Evolutionary conservation across 2,797 vertebrate species (phyloP), one percentile per base, ranked within the genome.

Genomic region (Pristis pectinata): DNA sequence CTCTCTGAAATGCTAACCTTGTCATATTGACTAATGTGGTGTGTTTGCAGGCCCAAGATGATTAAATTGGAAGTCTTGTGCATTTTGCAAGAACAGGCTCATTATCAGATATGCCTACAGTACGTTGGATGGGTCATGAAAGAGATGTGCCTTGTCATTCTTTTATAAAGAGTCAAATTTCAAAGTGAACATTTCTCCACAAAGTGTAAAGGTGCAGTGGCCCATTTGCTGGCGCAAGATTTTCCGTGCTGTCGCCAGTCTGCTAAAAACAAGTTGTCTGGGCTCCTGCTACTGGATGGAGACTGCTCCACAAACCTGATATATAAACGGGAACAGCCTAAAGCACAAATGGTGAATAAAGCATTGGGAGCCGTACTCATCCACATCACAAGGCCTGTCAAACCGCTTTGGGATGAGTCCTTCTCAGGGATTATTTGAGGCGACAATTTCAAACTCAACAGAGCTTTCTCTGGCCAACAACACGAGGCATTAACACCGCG

Each of bases 11-110:
- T 96, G 44, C 95, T 95, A 0, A 95, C 95, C 95, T 95, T 97
- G 96, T 97, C 97, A 96, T 96, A 97, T 96, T 96, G 96, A 95
- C 96, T 97, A 96, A 96, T 95, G 96, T 94, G 80, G 96, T 96
- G 96, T 96, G 95, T 7, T 92, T 96, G 95, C 6, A 80, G 95
- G 96, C 95, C 94, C 95, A 5, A 59, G 0, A 89, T 96, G 96
- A 96, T 96, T 95, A 95, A 95, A 13, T 95, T 94, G 96, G 95
- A 95, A 96, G 95, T 95, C 95, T 95, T 95, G 96, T 95, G 96
- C 72, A 8, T 94, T 95, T 96, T 72, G 95, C 95, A 95, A 94
- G 95, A 96, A 95, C 95, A 94, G 94, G 95, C 96, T 97, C 96
- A 96, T 97, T 97, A 97, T 94, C 49, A 95, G 96, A 95, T 95